These are phyloP conservation scores for Acanthis flammea DNA, from an alignment of 2,797 vertebrate genomes.

Conservation along the genomic window DNA sequence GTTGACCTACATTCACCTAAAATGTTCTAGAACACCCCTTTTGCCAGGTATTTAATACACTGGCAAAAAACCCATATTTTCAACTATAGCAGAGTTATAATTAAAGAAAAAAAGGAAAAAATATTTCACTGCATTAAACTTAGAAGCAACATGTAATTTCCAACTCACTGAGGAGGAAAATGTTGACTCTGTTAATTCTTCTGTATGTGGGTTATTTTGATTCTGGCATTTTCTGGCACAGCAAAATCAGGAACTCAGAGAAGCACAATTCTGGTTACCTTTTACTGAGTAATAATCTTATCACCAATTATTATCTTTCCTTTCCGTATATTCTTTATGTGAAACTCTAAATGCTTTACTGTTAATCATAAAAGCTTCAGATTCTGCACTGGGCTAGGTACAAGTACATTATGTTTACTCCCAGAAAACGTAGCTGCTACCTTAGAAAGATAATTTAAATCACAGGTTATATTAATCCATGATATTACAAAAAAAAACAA, in stretches of 20 bases:
- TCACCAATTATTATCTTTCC: neutral
- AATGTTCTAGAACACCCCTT: slow-evolving; percentile 59
- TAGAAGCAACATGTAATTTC: neutral
- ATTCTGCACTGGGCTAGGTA: neutral
- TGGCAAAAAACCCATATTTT: slow-evolving; percentile 19
- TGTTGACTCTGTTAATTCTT: neutral
- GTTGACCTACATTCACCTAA: slow-evolving; percentile 70
- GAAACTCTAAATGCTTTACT: neutral
- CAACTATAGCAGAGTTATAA: neutral
- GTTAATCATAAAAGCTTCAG: neutral
- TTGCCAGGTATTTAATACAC: slow-evolving; percentile 56
- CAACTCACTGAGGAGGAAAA: slow-evolving; percentile 8
- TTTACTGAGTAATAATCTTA: neutral
- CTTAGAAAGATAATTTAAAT: neutral
- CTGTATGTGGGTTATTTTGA: neutral
- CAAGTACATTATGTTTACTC: neutral
- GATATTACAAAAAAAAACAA: neutral
- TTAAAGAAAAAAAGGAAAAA: slow-evolving; percentile 26
- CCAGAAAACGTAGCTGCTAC: neutral
- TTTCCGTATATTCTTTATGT: neutral
- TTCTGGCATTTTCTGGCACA: neutral
- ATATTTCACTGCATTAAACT: neutral
- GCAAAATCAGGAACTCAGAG: neutral
- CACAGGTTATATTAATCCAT: neutral
- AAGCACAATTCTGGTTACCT: neutral